Base-by-base conservation (phyloP, 2,113 vertebrate species). In the Campylomormyrus numenius region DNA sequence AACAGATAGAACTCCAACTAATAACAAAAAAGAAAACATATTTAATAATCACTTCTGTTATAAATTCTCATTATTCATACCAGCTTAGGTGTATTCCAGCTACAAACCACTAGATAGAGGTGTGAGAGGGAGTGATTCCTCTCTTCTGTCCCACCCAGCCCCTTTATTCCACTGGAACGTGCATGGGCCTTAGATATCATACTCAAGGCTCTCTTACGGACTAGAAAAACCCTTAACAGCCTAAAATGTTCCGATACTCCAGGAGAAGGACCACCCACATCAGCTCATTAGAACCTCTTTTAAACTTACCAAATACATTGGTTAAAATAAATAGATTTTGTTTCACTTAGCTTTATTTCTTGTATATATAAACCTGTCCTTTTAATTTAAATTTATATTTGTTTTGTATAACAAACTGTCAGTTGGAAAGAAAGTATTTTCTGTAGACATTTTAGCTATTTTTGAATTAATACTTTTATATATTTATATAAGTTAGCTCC, bases 251-350 rank as follows among this genome's bases (percentile, higher is more conserved):
- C 31, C n/a, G 85, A 19, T 35, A 31, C 85, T 56, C 31, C 85
- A 35, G 45, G 11, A 86, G 31, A 52, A 56, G 49, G 50, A 35
- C 31, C n/a, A 53, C 85, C 50, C 85, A 53, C 85, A 56, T 53
- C 50, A 87, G 35, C 87, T 39, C 52, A 11, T 53, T 58, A 87
- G 46, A 74, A 74, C 62, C 6, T 45, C 13, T 90, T 46, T 74
- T 53, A 90, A 80, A 66, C 31, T 90, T 88, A 80, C 31, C 46
- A 42, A 87, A 52, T 46, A 90, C 62, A 87, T 77, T 90, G 85
- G 56, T 90, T 88, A 88, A 90, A 90, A 90, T 90, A 90, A 90
- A 88, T 88, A 90, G 62, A 74, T 52, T 90, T 87, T 52, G 62
- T 27, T 74, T 52, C 56, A 39, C 53, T 39, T 80, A 90, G 27